Evolutionary conservation across 2,888 invertebrate genomes (phyloP).

Genomic region (Petrophora chlorosata): DNA sequence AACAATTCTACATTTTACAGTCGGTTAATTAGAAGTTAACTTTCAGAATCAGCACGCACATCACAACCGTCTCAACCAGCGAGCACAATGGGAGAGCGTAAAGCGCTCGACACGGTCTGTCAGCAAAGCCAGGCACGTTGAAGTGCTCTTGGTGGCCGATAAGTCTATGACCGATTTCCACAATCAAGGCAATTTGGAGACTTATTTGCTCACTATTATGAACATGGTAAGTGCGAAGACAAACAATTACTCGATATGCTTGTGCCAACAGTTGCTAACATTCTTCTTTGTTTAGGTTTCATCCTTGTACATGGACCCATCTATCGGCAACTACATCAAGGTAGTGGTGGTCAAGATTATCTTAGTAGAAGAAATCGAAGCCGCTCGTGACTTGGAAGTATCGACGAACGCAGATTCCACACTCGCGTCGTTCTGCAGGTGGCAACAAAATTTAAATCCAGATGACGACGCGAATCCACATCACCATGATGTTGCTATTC

Average conservation of each 20-base stretch:
- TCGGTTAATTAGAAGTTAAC: too few species aligned
- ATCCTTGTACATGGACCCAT: constrained; percentile 92
- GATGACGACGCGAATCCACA: constrained; percentile 91
- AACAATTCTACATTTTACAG: too few species aligned
- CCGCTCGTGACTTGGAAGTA: constrained; percentile 87
- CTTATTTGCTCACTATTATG: constrained; percentile 95
- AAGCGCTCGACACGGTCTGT: constrained; percentile 84
- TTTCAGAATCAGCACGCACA: constrained; percentile 52
- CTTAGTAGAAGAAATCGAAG: constrained; percentile 87
- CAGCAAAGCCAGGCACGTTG: constrained; percentile 91
- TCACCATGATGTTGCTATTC: constrained; percentile 95
- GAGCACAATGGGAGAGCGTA: constrained; percentile 37
- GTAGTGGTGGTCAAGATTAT: constrained; percentile 94
- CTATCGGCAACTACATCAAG: constrained; percentile 95
- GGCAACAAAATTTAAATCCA: constrained; percentile 91
- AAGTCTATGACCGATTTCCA: constrained; percentile 94
- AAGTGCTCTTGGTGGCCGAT: constrained; percentile 94
- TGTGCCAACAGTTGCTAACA: background rate
- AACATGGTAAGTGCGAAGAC: constrained; percentile 88
- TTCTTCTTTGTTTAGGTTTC: constrained; percentile 80
- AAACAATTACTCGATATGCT: background rate
- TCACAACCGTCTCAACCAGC: constrained; percentile 48
- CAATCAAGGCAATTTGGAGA: constrained; percentile 91
- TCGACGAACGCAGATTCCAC: constrained; percentile 93
- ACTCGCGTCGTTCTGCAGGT: constrained; percentile 92